These are phyloP conservation scores for fruit fly (Drosophila melanogaster) DNA, from an alignment of 1,140 invertebrate species.

Conservation along the genomic window DNA sequence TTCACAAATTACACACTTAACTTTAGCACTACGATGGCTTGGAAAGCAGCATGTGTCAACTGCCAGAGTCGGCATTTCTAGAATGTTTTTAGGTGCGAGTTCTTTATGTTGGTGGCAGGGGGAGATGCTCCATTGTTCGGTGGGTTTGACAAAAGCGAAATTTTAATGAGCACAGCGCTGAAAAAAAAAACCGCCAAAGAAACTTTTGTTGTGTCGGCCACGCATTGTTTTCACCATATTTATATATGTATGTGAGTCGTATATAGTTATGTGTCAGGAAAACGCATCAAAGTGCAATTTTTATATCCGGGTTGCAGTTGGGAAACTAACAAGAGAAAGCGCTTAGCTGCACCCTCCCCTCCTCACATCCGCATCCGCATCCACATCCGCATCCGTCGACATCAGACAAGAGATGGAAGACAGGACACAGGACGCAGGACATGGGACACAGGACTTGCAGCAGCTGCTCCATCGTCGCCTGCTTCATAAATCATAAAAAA, in stretches of 20 bases:
- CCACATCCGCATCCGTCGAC: conserved; percentile 54
- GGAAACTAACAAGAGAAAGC: conserved; percentile 42
- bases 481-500: conserved; percentile 81
- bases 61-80: conserved; percentile 46
- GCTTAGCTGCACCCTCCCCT: conserved; percentile 41
- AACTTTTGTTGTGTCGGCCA: conserved; percentile 71
- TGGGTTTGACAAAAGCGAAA: conserved; percentile 53
- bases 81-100: background rate
- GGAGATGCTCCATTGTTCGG: conserved; percentile 10
- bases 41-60: conserved; percentile 60
- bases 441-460: conserved; percentile 35
- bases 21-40: conserved; percentile 52
- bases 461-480: conserved; percentile 59
- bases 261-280: conserved; percentile 15
- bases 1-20: conserved; percentile 78
- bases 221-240: conserved; percentile 55
- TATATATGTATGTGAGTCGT: conserved; percentile 3
- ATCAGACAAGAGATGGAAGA: conserved; percentile 21
- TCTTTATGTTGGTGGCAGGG: background rate
- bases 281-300: conserved; percentile 79
- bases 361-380: conserved; percentile 57
- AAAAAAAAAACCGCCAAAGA: conserved; percentile 51
- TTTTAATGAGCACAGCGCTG: conserved; percentile 70
- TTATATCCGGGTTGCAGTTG: conserved; percentile 67
- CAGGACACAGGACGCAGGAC: conserved; percentile 4